Conservation (phyloP, 2,113 vertebrate genomes). For the Nycticryphes semicollaris region DNA sequence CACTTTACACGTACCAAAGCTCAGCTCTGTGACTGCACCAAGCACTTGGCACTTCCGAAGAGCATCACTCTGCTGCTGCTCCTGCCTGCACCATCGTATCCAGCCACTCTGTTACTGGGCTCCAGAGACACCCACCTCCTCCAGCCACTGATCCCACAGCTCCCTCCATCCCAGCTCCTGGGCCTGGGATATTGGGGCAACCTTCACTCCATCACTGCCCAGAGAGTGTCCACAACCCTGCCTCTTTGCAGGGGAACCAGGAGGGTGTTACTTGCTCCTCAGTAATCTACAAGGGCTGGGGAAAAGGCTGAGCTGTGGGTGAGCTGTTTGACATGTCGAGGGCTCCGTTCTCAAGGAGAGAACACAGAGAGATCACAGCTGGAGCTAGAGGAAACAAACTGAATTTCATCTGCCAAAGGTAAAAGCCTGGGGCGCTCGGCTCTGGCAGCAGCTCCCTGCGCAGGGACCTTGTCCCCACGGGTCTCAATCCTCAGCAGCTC, state of each 20-base stretch:
- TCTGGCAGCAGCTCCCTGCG: rapidly evolving
- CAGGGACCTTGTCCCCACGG: neutral
- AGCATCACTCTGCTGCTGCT: neutral
- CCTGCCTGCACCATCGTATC: neutral
- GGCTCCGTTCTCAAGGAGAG: neutral
- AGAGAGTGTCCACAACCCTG: rapidly evolving
- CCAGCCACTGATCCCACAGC: rapidly evolving
- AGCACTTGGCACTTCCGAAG: neutral
- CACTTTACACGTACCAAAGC: neutral
- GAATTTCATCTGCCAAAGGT: neutral
- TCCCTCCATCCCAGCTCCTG: neutral
- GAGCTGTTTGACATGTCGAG: neutral
- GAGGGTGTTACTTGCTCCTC: neutral
- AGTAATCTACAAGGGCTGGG: neutral
- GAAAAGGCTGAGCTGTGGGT: neutral
- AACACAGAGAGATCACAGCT: neutral
- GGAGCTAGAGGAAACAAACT: neutral
- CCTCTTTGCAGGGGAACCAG: neutral
- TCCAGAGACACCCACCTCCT: neutral
- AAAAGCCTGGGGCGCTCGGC: neutral
- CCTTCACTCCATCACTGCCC: neutral
- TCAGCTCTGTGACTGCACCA: neutral
- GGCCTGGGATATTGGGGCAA: neutral
- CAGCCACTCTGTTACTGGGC: neutral
- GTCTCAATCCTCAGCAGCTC: neutral